Evolutionary conservation across 2,797 vertebrate genomes (phyloP).

Genomic region (Smutsia gigantea): DNA sequence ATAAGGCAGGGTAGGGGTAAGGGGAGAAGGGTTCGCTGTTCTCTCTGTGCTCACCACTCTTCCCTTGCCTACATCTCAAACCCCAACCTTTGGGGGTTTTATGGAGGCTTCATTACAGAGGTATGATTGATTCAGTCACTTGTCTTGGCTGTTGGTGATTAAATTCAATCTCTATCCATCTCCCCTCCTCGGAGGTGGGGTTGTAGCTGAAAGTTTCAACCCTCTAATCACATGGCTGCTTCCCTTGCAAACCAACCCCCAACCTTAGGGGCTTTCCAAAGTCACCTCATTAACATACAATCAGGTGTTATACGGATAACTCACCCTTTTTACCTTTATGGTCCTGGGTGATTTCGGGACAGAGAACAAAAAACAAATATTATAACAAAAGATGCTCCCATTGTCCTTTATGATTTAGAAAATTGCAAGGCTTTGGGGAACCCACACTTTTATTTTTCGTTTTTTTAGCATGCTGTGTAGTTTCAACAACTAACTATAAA

Average conservation of each 20-base stretch:
- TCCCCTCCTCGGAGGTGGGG: neutral
- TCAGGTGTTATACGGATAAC: neutral
- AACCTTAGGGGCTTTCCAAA: neutral
- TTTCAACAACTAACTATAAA: neutral
- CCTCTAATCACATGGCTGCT: neutral
- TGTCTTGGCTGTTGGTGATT: neutral
- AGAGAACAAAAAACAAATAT: neutral
- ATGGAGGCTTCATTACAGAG: neutral
- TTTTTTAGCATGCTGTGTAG: neutral
- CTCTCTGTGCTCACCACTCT: neutral
- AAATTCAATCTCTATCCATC: neutral
- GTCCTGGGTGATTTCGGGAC: neutral
- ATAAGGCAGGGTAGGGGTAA: neutral
- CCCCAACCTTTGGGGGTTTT: neutral
- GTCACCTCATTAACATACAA: neutral
- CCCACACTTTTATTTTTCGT: neutral
- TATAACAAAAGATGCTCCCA: neutral
- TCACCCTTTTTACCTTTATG: neutral
- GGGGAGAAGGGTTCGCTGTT: accelerated
- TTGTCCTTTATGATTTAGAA: accelerated
- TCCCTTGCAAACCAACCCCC: neutral
- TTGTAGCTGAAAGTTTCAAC: accelerated
- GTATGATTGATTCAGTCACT: too few relatives aligned
- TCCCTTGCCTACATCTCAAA: neutral
- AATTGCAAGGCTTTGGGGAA: neutral